Evolutionary conservation across 2,888 invertebrate genomes (phyloP), one percentile per base, ranked within the genome.

Genomic region (Microctonus aethiopoides): DNA sequence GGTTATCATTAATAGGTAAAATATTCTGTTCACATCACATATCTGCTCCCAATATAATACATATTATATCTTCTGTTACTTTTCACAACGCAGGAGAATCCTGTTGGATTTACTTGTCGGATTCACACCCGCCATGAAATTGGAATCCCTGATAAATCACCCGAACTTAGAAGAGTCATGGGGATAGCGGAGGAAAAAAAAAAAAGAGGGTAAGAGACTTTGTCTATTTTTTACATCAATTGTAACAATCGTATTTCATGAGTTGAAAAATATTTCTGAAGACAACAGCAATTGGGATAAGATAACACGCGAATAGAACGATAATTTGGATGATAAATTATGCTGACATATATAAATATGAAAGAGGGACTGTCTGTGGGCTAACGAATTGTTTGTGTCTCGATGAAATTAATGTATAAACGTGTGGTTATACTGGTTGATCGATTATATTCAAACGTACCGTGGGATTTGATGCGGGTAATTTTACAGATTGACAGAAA

Each of bases 121-220:
- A 52, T 24, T 34, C 24, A 46, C 41, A 59, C 20, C 32, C 29
- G 13, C 34, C 32, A 20, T 20, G 59, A 52, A 60, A 67, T 60
- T 67, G 60, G 67, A 60, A 67, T 60, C 26, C 29, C 16, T 60
- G 67, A 60, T 46, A 36, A 51, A 67, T 67, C n/a, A 26, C 32
- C n/a, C 16, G 32, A 10, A 57, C 11, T 63, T 29, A 29, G 7
- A 20, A 24, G 20, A 32, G 22, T 9, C 6, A 34, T 51, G 34
- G 16, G 22, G 60, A 61, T 61, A 7, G 52, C 6, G 16, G n/a
- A 46, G n/a, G n/a, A n/a, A n/a, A n/a, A n/a, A n/a, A n/a, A n/a
- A n/a, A n/a, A n/a, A n/a, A n/a, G n/a, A n/a, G n/a, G n/a, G n/a
- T n/a, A n/a, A n/a, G n/a, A n/a, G n/a, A n/a, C n/a, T n/a, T n/a